Evolutionary conservation across 2,888 invertebrate species (phyloP).

Genomic region (Pandemis heparana): DNA sequence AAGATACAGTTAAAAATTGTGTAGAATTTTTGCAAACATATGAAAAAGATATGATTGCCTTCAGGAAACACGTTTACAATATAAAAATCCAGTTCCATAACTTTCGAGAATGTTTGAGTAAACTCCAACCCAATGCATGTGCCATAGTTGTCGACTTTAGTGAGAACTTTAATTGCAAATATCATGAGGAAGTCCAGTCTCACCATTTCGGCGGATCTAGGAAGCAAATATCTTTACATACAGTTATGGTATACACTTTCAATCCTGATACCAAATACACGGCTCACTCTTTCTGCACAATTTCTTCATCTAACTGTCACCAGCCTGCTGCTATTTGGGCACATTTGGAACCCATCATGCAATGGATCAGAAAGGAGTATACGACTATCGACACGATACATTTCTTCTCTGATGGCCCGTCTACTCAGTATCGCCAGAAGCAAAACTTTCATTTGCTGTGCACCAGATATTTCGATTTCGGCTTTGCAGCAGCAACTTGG

Average conservation of each 20-base stretch:
- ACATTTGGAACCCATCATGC: conserved; percentile 24
- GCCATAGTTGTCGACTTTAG: conserved; percentile 20
- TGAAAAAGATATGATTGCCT: conserved; percentile 5
- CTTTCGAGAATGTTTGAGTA: conserved; percentile 19
- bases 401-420: conserved; percentile 25
- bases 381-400: not conserved
- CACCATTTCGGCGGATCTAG: conserved; percentile 29
- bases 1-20: too few relatives aligned
- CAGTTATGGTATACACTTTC: conserved; percentile 19
- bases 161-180: conserved; percentile 22
- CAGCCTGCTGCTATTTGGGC: conserved; percentile 34
- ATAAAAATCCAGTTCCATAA: conserved; percentile 24
- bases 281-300: conserved; percentile 17
- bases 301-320: conserved; percentile 15
- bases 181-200: conserved; percentile 22
- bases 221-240: conserved; percentile 26
- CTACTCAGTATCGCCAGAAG: conserved; percentile 28
- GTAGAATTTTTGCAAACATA: too few relatives aligned
- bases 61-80: conserved; percentile 23
- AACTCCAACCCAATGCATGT: conserved; percentile 11
- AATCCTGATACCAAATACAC: not conserved
- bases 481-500: too few relatives aligned
- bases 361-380: too few relatives aligned
- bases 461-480: conserved; percentile 1
- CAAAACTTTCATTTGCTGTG: conserved; percentile 16